Percentiles rank a stretch among this genome's conserved stretches.
These are phyloP conservation scores for Stomorhina lunata DNA, from an alignment of 2,888 invertebrate species.

Conservation along the genomic window DNA sequence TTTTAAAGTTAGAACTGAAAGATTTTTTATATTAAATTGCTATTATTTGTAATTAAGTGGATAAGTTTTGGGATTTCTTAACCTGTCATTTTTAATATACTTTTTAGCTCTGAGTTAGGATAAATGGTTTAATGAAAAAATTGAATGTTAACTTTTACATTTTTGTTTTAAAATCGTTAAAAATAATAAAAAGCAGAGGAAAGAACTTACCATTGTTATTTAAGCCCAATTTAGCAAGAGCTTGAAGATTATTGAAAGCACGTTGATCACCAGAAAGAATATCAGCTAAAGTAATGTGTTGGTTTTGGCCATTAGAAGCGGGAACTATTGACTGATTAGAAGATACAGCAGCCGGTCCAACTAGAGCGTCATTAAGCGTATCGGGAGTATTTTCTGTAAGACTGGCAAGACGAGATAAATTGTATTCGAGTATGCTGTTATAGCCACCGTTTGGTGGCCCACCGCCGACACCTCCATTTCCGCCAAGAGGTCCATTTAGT, in stretches of 20 bases:
- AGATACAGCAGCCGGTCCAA: conserved; percentile 66
- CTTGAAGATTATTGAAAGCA: conserved; percentile 93
- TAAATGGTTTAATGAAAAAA: neutral
- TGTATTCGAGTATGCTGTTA: conserved; percentile 90
- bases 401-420: conserved; percentile 90
- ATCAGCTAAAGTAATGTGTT: conserved; percentile 88
- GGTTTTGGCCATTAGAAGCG: conserved; percentile 82
- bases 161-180: conserved; percentile 4
- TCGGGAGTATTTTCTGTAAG: conserved; percentile 86
- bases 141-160: neutral
- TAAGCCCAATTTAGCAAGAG: conserved; percentile 91
- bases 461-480: conserved; percentile 71
- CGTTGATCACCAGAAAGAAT: conserved; percentile 87
- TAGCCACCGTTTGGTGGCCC: conserved; percentile 80
- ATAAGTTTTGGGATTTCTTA: too few relatives aligned
- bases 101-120: too few relatives aligned
- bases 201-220: conserved; percentile 83
- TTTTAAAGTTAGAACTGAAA: too few relatives aligned
- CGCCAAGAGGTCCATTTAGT: conserved; percentile 61
- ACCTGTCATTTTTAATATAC: too few relatives aligned
- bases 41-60: too few relatives aligned
- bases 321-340: conserved; percentile 72
- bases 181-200: neutral
- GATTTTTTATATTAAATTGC: too few relatives aligned
- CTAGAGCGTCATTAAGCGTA: conserved; percentile 75